Evolutionary conservation across 2,113 vertebrate species (phyloP).

Genomic region (Hiodon tergisus): DNA sequence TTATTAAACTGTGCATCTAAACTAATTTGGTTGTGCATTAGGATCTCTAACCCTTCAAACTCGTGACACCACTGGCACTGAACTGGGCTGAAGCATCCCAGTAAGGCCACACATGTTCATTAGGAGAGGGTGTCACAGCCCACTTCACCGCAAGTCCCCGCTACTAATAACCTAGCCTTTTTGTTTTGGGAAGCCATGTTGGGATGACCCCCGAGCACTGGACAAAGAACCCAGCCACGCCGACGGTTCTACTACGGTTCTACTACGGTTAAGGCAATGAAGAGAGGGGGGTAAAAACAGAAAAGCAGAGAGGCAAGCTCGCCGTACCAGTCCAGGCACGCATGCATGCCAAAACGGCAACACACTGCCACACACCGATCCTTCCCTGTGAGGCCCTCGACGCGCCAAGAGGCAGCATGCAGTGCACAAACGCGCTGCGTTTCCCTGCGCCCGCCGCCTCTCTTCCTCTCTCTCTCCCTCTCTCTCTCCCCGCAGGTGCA

Average conservation of each 20-base stretch:
- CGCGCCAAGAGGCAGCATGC: background rate
- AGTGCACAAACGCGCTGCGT: background rate
- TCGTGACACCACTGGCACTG: background rate
- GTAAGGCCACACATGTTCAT: background rate
- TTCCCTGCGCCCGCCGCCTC: background rate
- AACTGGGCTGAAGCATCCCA: background rate
- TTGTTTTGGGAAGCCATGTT: background rate
- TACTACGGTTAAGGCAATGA: background rate
- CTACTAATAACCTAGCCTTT: background rate
- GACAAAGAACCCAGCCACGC: background rate
- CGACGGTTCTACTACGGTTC: background rate
- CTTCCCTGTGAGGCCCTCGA: too few species aligned
- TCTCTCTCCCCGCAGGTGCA: background rate
- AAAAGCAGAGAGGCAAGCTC: background rate
- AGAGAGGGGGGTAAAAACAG: background rate
- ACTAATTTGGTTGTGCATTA: too few species aligned
- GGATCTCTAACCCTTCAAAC: background rate
- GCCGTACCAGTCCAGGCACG: constrained; percentile 30
- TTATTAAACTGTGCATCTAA: too few species aligned
- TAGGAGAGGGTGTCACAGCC: constrained; percentile 5
- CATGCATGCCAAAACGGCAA: constrained; percentile 27
- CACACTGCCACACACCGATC: background rate
- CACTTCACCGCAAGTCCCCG: background rate
- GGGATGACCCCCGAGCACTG: too few species aligned
- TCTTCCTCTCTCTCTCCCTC: background rate